A percentile compares a stretch with the other conserved stretches of the same genome.
These are phyloP conservation scores for Eurytoma californica DNA, from an alignment of 2,888 invertebrate species.

Conservation along the genomic window DNA sequence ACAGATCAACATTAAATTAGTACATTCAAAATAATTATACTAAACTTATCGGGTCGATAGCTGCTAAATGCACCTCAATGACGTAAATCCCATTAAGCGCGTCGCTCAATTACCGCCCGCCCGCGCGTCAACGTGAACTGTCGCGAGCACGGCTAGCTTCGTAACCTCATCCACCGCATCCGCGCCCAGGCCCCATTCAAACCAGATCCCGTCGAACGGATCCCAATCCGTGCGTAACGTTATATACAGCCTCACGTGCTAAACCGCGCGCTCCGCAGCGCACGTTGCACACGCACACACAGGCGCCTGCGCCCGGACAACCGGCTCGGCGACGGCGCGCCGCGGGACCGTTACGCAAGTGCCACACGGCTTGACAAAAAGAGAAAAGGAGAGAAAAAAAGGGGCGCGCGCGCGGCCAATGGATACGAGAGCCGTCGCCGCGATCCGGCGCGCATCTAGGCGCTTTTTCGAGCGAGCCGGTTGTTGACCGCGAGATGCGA, in stretches of 20 bases:
- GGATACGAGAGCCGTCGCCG: slow-evolving; percentile 5
- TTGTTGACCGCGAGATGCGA: slow-evolving; percentile 38
- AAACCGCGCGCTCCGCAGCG: not conserved
- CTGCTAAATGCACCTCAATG: no score
- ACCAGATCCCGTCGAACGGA: no score
- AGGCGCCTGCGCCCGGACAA: slow-evolving; percentile 7
- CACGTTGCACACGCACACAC: not conserved
- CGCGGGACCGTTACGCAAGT: slow-evolving; percentile 38
- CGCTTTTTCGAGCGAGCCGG: slow-evolving; percentile 37
- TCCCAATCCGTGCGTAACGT: not conserved
- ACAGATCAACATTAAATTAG: no score
- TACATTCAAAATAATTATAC: no score
- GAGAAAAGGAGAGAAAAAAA: no score
- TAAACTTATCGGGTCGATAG: no score
- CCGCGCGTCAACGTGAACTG: no score
- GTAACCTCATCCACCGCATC: no score
- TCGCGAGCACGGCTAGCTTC: not conserved
- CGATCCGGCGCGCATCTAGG: slow-evolving; percentile 9
- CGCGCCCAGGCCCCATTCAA: no score
- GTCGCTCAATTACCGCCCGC: no score
- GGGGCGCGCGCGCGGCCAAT: not conserved
- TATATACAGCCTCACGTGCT: not conserved
- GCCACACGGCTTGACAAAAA: slow-evolving; percentile 8
- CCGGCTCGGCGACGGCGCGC: slow-evolving; percentile 20
- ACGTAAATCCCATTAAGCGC: no score